Evolutionary conservation across 2,113 vertebrate genomes (phyloP).

Genomic region (Cynocephalus volans): DNA sequence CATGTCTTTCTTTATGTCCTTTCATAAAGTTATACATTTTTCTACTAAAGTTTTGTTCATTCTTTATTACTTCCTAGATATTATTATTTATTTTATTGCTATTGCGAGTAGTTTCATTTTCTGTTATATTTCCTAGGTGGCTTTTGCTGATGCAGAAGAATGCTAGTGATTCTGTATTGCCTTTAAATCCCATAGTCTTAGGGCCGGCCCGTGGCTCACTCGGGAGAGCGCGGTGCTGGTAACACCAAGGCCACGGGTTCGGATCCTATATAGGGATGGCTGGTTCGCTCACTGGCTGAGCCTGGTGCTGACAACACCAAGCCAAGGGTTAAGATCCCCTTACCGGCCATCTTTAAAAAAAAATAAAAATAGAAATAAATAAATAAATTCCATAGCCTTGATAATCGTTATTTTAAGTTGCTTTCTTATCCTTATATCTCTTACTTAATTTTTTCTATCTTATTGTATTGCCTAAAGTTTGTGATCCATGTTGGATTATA

Average conservation of each 20-base stretch:
- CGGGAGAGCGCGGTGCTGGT: too few relatives aligned
- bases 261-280: too few relatives aligned
- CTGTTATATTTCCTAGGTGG: background rate
- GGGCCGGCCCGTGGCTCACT: too few relatives aligned
- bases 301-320: too few relatives aligned
- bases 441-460: background rate
- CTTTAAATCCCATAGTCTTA: background rate
- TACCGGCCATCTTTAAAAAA: too few relatives aligned
- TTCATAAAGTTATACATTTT: background rate
- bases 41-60: background rate
- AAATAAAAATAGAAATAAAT: too few relatives aligned
- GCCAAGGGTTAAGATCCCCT: too few relatives aligned
- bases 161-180: background rate
- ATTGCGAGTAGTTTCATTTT: background rate
- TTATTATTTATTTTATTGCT: background rate
- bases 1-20: background rate
- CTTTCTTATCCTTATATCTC: background rate
- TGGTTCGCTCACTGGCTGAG: too few relatives aligned
- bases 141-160: background rate
- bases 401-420: background rate
- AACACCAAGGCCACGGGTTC: too few relatives aligned
- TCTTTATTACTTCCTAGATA: background rate
- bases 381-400: background rate
- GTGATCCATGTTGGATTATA: background rate
- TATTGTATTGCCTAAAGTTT: background rate